A percentile compares a stretch with the other conserved stretches of the same genome.
Conservation (phyloP, 2,113 vertebrate species). For the Bubo scandiacus region DNA sequence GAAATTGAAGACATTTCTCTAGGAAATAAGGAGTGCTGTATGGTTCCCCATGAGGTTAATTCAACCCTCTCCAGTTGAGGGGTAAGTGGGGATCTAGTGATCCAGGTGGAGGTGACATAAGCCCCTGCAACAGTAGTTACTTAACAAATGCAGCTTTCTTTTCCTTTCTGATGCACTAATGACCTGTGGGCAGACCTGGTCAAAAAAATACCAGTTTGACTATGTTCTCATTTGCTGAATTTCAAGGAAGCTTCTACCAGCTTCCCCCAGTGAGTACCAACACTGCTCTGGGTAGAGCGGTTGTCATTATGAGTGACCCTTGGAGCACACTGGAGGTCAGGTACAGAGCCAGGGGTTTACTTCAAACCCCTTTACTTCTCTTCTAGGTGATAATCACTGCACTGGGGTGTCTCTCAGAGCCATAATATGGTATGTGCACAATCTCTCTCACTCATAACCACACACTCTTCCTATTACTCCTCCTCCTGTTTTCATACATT, state of each 20-base stretch:
- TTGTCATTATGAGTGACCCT: not conserved
- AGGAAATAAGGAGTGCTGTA: not conserved
- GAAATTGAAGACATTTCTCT: not conserved
- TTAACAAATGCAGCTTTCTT: not conserved
- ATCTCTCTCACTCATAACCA: not conserved
- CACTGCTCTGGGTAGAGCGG: rapidly evolving
- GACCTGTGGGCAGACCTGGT: not conserved
- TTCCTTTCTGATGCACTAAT: not conserved
- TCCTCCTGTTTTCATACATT: not conserved
- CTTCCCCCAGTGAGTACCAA: not conserved
- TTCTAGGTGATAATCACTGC: not conserved
- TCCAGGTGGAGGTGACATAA: not conserved
- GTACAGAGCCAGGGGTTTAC: not conserved
- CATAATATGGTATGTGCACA: not conserved
- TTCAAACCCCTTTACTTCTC: not conserved
- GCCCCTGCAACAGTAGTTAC: not conserved
- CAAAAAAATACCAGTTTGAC: not conserved
- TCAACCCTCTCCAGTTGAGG: not conserved
- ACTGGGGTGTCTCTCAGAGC: not conserved
- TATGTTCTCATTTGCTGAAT: not conserved
- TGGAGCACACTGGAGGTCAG: not conserved
- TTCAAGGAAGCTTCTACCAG: not conserved
- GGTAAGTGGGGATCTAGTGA: not conserved
- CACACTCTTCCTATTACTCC: not conserved
- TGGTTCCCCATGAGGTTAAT: not conserved